Base-by-base conservation (phyloP, 2,888 invertebrate species). In the Spisula subtruncata region DNA sequence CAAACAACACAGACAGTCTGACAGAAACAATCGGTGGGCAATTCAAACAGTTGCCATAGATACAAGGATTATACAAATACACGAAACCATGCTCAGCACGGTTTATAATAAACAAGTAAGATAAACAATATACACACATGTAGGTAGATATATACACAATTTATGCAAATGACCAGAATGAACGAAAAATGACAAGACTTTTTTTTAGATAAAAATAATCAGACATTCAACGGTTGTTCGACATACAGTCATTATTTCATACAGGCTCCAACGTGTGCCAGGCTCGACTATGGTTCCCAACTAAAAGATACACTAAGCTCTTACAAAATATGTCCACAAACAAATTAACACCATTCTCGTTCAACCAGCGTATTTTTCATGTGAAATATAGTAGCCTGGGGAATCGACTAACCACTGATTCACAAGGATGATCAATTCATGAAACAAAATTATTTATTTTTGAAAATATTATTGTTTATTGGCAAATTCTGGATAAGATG, bases 101-200 rank as follows among this genome's bases (percentile, higher is more conserved):
- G 75, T 75, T 35, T 10, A 75, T 35, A 75, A 75, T 25, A n/a
- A 81, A 81, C n/a, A 18, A 48, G 20, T n/a, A 81, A 29, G n/a
- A 81, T 25, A 79, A 79, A 79, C 71, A 66, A 66, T n/a, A 66
- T 25, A 66, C 60, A 66, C 60, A 66, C n/a, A 66, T 66, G 60
- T 66, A 25, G 25, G 25, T 66, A 66, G 25, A n/a, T 66, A 66
- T 66, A 25, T 66, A 66, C 60, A 66, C 25, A 25, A 66, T 8
- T 66, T 25, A 66, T 25, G 25, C n/a, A 66, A 66, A 25, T 66
- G 60, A 66, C 60, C 60, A 66, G 60, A 66, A 66, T 10, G 60
- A 66, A 66, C 25, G 60, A 66, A 10, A 25, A 66, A 12, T 66
- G 60, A 66, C 60, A 66, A 66, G 60, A 66, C 25, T n/a, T 25